phyloP scores from a whole-genome alignment of 2,888 invertebrate species.

The Antheraea assamensis region DNA sequence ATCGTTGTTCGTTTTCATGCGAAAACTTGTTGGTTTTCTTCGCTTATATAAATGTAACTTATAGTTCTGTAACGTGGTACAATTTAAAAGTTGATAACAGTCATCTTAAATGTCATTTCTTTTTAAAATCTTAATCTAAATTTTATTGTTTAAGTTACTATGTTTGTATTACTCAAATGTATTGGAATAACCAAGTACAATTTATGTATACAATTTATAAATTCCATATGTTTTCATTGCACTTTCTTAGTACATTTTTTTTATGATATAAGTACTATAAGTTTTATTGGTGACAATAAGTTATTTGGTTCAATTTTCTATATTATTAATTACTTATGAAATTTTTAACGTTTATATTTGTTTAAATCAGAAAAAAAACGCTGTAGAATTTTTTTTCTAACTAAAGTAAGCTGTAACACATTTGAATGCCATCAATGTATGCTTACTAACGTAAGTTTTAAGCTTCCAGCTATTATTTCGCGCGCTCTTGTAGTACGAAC shows the following conservation, averaged over 20 bases:
- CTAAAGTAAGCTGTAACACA: too few relatives aligned
- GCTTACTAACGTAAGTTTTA: neutral
- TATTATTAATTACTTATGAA: too few relatives aligned
- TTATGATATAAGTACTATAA: too few relatives aligned
- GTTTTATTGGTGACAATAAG: too few relatives aligned
- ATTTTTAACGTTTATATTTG: too few relatives aligned
- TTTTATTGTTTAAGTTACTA: neutral
- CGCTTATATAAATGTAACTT: constrained; percentile 51
- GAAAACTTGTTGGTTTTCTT: constrained; percentile 72
- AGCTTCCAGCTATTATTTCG: neutral
- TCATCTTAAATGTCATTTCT: neutral
- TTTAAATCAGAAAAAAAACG: too few relatives aligned
- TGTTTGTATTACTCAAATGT: neutral
- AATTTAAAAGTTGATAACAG: constrained; percentile 27
- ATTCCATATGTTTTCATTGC: too few relatives aligned
- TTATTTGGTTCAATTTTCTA: too few relatives aligned
- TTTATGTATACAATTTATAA: neutral
- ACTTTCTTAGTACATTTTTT: too few relatives aligned
- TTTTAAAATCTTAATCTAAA: neutral
- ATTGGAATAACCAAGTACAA: neutral
- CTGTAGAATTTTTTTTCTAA: too few relatives aligned
- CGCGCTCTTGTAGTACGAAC: constrained; percentile 36
- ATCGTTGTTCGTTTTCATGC: constrained; percentile 50
- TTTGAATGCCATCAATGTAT: too few relatives aligned
- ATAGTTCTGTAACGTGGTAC: constrained; percentile 29